Percentiles rank a stretch among this genome's conserved stretches.
phyloP scores from a whole-genome alignment of 2,888 invertebrate species.

The Sinelater perroti region DNA sequence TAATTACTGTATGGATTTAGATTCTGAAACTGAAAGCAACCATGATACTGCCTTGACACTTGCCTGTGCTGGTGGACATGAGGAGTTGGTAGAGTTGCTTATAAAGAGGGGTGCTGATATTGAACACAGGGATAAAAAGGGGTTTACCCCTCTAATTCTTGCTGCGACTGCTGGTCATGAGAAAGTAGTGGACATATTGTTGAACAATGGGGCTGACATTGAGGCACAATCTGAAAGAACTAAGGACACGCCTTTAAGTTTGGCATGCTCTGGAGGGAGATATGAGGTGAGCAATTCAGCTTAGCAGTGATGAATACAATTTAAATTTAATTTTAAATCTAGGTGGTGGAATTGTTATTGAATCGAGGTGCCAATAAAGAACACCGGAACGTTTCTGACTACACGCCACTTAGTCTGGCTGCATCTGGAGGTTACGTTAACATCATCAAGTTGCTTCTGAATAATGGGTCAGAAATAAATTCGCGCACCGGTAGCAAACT shows the following conservation, averaged over 20 bases:
- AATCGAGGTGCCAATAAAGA: constrained; percentile 94
- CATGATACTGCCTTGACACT: constrained; percentile 98
- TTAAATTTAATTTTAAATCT: constrained; percentile 40
- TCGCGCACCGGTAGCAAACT: constrained; percentile 96
- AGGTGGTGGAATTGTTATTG: constrained; percentile 89
- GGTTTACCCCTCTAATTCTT: constrained; percentile 96
- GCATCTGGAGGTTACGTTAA: constrained; percentile 99
- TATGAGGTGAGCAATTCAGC: constrained; percentile 73
- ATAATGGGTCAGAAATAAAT: constrained; percentile 97
- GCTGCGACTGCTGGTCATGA: constrained; percentile 97
- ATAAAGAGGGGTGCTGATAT: constrained; percentile 93
- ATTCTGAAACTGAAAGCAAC: constrained; percentile 98
- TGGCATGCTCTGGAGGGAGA: constrained; percentile 97
- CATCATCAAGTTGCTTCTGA: constrained; percentile 92
- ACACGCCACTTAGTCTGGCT: constrained; percentile 97
- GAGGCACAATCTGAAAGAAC: constrained; percentile 99
- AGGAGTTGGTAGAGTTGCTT: constrained; percentile 92
- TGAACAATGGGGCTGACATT: constrained; percentile 95
- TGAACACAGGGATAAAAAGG: constrained; percentile 98
- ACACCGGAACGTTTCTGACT: constrained; percentile 98
- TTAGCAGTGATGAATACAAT: not conserved
- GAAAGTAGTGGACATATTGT: constrained; percentile 89
- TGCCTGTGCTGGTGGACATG: constrained; percentile 97
- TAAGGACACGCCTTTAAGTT: constrained; percentile 96
- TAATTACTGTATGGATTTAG: constrained; percentile 88